These are phyloP conservation scores for Aurelia aurita DNA, from an alignment of 30 jellyfish, hydroid and myxozoan species.

Conservation along the genomic window DNA sequence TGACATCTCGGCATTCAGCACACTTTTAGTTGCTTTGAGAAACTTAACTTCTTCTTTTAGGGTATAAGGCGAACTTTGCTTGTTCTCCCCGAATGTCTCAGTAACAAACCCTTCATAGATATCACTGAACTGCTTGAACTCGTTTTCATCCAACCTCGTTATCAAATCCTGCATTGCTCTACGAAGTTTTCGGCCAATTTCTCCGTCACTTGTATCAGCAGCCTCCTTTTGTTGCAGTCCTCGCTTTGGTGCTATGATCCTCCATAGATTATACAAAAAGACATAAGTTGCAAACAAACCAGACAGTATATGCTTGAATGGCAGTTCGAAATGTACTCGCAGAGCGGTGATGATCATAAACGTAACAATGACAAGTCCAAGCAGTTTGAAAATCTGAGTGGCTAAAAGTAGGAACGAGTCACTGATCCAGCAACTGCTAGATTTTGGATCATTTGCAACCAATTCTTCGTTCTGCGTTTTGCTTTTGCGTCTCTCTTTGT, in stretches of 20 bases:
- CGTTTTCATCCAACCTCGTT: constrained; percentile 47
- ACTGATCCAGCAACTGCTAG: neutral
- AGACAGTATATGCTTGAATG: constrained; percentile 5
- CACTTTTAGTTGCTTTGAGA: constrained; percentile 37
- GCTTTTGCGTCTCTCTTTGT: neutral
- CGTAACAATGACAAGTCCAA: neutral
- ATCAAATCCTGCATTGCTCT: constrained; percentile 67
- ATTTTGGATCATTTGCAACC: neutral
- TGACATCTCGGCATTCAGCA: constrained; percentile 36
- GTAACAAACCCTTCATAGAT: constrained; percentile 35
- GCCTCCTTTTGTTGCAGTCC: neutral
- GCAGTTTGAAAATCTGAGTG: neutral
- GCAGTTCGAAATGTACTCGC: constrained; percentile 1
- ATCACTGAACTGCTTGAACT: constrained; percentile 48
- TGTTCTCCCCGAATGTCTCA: constrained; percentile 19
- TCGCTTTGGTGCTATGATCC: neutral
- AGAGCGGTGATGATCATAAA: neutral
- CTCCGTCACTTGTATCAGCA: neutral
- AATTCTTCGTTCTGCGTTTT: neutral
- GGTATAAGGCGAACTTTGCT: neutral
- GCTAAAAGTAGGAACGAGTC: neutral
- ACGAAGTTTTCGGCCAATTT: constrained; percentile 20
- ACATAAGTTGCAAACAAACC: constrained; percentile 28
- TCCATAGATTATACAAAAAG: constrained; percentile 33
- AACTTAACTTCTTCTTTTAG: constrained; percentile 10